phyloP scores from a whole-genome alignment of 2,113 vertebrate genomes.

The Lophura nycthemera region DNA sequence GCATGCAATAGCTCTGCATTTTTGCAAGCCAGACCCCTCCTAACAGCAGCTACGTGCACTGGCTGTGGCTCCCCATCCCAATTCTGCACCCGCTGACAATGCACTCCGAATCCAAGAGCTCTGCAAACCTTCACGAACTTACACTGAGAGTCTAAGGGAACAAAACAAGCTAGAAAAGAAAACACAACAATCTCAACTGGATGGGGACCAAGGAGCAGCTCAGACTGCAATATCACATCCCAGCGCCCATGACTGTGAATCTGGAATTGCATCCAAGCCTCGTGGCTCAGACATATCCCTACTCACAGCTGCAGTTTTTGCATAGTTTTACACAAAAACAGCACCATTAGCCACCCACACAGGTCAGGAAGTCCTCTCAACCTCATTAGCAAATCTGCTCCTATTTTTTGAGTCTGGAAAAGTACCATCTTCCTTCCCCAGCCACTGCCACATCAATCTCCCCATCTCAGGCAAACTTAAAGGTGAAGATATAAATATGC shows the following conservation, averaged over 20 bases:
- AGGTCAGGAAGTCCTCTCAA: conserved; percentile 38
- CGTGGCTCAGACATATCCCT: conserved; percentile 40
- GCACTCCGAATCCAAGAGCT: rapidly evolving
- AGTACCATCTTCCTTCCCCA: not conserved
- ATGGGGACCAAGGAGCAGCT: conserved; percentile 31
- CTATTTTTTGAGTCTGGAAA: conserved; percentile 27
- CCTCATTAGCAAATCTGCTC: not conserved
- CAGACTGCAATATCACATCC: conserved; percentile 30
- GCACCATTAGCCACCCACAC: conserved; percentile 33
- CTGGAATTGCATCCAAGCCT: conserved; percentile 20
- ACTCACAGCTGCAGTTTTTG: conserved; percentile 37
- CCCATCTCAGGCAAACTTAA: not conserved
- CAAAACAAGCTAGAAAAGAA: conserved; percentile 17
- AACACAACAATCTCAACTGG: not conserved
- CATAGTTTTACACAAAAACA: conserved; percentile 43
- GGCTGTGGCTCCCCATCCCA: not conserved
- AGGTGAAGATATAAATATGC: not conserved
- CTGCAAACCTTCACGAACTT: not conserved
- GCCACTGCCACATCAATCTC: not conserved
- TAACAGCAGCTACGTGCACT: rapidly evolving
- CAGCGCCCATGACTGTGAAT: conserved; percentile 39
- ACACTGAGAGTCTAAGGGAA: not conserved
- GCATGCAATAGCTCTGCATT: rapidly evolving
- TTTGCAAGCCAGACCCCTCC: rapidly evolving
- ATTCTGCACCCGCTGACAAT: not conserved